Evolutionary conservation across 2,113 vertebrate genomes (phyloP), one percentile per base, ranked within the genome.

Genomic region (Taurulus bubalis): DNA sequence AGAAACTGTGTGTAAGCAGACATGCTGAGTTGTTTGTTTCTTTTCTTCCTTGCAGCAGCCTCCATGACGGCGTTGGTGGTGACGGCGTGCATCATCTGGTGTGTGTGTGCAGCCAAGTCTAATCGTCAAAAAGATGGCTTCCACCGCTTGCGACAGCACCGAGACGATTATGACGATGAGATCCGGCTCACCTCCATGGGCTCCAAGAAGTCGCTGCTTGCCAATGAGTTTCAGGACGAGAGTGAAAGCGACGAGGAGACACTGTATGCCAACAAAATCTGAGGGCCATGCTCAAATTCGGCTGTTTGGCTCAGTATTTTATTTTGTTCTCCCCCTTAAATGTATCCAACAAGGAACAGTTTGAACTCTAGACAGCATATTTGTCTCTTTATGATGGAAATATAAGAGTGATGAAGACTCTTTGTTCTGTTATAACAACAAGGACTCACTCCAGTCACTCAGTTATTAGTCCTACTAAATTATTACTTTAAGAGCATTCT

Each of bases 221-320:
- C 95, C 87, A 95, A 98, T 0, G 98, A 99, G 77, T 99, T 99
- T 92, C 98, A 99, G 95, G 98, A 99, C n/a, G 98, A 99, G 85
- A 99, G 97, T 0, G 98, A 99, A 94, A 99, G 98, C 15, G 98
- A 99, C 3, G 98, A 99, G 80, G 98, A 99, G 86, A 99, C 98
- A 0, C 79, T 99, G 24, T 99, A 99, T 71, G 96, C 96, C 87
- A 99, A 98, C 95, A 99, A 99, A 93, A 96, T 98, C 87, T 98
- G 95, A 97, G 60, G 79, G 34, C 30, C 16, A 55, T 26, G 36
- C n/a, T 34, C 51, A 10, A 20, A n/a, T 55, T 55, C 65, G n/a
- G 26, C 32, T 70, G 30, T 53, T n/a, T 74, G 77, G 65, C 70
- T 79, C 65, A 0, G 34, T 84, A 20, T 77, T 88, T 63, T 87